Conservation (phyloP, 2,797 vertebrate species). For the Rhinophrynus dorsalis region DNA sequence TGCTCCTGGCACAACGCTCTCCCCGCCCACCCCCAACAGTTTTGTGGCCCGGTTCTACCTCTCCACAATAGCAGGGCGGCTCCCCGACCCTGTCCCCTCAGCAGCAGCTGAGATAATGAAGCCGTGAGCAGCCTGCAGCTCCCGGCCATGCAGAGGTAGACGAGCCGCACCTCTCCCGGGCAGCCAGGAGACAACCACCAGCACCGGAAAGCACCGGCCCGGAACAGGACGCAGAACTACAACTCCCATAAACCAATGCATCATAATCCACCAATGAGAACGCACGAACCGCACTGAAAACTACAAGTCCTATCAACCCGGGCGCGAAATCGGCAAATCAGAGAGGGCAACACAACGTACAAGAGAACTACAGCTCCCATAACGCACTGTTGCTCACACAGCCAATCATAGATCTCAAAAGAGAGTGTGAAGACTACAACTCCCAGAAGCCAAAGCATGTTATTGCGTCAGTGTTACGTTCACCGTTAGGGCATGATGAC, state of each 20-base stretch:
- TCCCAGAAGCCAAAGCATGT: not conserved
- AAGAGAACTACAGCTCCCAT: not conserved
- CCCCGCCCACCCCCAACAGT: conserved; percentile 7
- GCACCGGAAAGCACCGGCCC: not conserved
- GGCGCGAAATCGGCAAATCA: not conserved
- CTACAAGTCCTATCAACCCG: conserved; percentile 14
- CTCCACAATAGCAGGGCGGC: conserved; percentile 1
- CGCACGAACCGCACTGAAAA: not conserved
- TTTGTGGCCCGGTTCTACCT: not conserved
- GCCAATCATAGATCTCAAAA: not conserved
- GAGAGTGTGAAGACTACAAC: not conserved
- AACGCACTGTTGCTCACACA: not conserved
- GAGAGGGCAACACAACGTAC: no score
- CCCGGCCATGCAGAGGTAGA: conserved; percentile 32
- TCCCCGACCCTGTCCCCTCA: not conserved
- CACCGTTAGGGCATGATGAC: not conserved
- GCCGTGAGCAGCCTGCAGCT: conserved; percentile 29
- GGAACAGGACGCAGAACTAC: conserved; percentile 20
- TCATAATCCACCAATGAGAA: not conserved
- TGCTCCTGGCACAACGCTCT: not conserved
- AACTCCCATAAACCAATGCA: conserved; percentile 5
- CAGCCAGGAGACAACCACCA: not conserved
- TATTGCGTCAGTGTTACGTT: not conserved
- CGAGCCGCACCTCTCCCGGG: not conserved
- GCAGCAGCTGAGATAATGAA: conserved; percentile 36